phyloP scores from a whole-genome alignment of 2,888 invertebrate genomes.

The Cryptophagus acutangulus region DNA sequence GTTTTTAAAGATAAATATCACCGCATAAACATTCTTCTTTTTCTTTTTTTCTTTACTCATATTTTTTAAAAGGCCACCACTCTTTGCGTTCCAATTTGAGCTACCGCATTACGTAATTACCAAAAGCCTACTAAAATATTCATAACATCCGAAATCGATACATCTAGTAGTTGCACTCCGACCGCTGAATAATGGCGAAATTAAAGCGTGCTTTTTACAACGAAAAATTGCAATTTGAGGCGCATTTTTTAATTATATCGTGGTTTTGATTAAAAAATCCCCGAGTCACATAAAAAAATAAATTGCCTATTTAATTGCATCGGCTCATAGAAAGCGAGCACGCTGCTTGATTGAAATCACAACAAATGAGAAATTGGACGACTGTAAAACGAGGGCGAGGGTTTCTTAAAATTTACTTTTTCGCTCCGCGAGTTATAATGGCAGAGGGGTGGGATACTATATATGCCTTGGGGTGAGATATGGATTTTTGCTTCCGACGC shows the following conservation, averaged over 20 bases:
- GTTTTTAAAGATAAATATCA: slow-evolving; percentile 15
- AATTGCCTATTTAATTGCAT: slow-evolving; percentile 49
- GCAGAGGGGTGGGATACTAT: slow-evolving; percentile 26
- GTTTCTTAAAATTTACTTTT: slow-evolving; percentile 50
- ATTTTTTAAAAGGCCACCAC: too few species aligned
- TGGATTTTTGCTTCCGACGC: slow-evolving; percentile 49
- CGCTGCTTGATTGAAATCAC: slow-evolving; percentile 25
- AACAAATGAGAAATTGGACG: slow-evolving; percentile 36
- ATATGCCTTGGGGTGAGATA: slow-evolving; percentile 43
- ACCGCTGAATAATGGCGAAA: too few species aligned
- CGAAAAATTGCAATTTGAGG: too few species aligned
- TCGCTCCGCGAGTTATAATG: slow-evolving; percentile 50
- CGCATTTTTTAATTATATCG: slow-evolving; percentile 42
- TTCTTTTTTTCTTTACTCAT: too few species aligned
- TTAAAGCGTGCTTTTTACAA: too few species aligned
- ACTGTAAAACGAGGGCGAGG: slow-evolving; percentile 43
- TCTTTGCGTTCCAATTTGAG: too few species aligned
- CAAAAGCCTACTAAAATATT: too few species aligned
- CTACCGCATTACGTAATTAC: too few species aligned
- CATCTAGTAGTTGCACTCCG: too few species aligned
- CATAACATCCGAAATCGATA: too few species aligned
- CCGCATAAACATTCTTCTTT: slow-evolving; percentile 12
- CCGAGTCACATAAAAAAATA: slow-evolving; percentile 46
- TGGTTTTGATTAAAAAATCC: slow-evolving; percentile 48
- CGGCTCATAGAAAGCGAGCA: slow-evolving; percentile 19